Percentiles rank a stretch among this genome's conserved stretches.
These are phyloP conservation scores for Phaenicophaeus curvirostris DNA, from an alignment of 2,797 vertebrate genomes.

Conservation along the genomic window DNA sequence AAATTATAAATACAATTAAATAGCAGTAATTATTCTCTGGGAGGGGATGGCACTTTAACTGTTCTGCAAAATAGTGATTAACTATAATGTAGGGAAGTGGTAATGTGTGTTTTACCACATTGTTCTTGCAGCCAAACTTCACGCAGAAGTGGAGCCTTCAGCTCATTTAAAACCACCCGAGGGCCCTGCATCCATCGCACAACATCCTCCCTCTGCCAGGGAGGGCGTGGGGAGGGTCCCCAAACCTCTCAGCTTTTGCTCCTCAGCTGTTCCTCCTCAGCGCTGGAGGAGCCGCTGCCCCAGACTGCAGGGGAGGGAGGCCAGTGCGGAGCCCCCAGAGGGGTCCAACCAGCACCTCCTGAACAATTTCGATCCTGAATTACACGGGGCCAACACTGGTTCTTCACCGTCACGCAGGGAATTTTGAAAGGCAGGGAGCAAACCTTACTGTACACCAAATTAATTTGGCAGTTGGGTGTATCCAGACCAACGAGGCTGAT, in stretches of 20 bases:
- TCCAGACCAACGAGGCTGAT: background rate
- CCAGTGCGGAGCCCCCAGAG: background rate
- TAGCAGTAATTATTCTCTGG: constrained; percentile 81
- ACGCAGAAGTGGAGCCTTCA: constrained; percentile 16
- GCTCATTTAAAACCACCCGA: constrained; percentile 49
- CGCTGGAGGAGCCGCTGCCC: background rate
- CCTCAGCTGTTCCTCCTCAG: constrained; percentile 6
- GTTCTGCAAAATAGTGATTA: constrained; percentile 71
- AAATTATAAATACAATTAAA: constrained; percentile 87
- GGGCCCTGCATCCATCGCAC: constrained; percentile 50
- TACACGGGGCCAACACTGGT: background rate
- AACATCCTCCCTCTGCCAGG: background rate
- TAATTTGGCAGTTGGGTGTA: background rate
- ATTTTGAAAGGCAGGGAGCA: background rate
- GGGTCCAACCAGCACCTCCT: background rate
- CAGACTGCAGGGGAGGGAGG: background rate
- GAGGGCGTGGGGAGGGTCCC: background rate
- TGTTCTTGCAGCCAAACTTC: constrained; percentile 56
- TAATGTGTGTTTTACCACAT: constrained; percentile 48
- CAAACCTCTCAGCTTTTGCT: constrained; percentile 10
- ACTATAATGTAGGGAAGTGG: constrained; percentile 69
- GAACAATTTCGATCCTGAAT: background rate
- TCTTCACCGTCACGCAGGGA: background rate
- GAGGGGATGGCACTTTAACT: constrained; percentile 78
- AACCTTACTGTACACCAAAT: background rate